Percentiles rank a stretch among this genome's conserved stretches.
These are phyloP conservation scores for Anisognathus igniventris DNA, from an alignment of 2,797 vertebrate species.

Conservation along the genomic window DNA sequence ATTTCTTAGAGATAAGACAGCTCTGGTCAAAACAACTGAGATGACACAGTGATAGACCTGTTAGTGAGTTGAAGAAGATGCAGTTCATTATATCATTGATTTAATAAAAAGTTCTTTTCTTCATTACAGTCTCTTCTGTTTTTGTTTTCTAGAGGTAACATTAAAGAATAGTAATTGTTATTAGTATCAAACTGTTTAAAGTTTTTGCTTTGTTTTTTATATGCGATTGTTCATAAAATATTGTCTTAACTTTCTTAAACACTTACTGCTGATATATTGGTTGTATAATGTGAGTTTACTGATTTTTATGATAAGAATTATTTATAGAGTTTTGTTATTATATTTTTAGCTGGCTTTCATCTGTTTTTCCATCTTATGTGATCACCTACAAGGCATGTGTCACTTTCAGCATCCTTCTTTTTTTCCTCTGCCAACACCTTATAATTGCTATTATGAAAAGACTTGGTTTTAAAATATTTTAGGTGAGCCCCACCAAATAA, in stretches of 20 bases:
- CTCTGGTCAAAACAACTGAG: not conserved
- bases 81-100: not conserved
- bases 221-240: not conserved
- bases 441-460: not conserved
- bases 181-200: not conserved
- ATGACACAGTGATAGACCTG: not conserved
- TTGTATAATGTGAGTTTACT: not conserved
- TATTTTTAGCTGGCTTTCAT: not conserved
- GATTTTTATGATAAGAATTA: not conserved
- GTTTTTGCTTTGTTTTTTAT: not conserved
- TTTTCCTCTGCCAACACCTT: not conserved
- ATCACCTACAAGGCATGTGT: accelerated
- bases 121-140: not conserved
- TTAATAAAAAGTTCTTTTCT: not conserved
- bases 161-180: not conserved
- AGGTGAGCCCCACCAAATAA: not conserved
- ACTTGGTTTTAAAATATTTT: not conserved
- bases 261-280: not conserved
- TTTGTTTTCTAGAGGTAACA: not conserved
- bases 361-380: not conserved
- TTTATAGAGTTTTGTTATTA: not conserved
- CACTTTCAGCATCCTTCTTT: not conserved
- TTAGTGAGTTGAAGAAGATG: not conserved
- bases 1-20: not conserved
- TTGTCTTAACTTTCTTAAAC: not conserved